Conservation (phyloP, 2,113 vertebrate species). For the Jaculus jaculus region DNA sequence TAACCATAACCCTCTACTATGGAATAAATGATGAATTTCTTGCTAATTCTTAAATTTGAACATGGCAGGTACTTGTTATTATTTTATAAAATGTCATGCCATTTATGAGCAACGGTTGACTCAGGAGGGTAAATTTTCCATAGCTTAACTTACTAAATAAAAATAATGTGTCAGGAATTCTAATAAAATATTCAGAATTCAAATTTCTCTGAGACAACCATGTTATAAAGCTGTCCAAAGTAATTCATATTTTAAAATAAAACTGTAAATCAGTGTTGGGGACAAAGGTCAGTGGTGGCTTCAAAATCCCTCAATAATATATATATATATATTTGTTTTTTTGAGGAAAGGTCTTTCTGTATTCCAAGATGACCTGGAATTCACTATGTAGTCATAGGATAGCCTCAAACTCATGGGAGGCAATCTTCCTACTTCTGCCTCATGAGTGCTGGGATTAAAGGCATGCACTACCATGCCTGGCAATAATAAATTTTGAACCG, state of each 20-base stretch:
- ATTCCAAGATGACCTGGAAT: too few relatives aligned
- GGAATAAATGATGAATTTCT: slow-evolving; percentile 25
- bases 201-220: neutral
- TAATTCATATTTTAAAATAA: neutral
- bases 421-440: too few relatives aligned
- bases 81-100: slow-evolving; percentile 24
- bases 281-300: neutral
- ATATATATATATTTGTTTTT: too few relatives aligned
- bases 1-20: neutral
- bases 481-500: too few relatives aligned
- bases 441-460: too few relatives aligned
- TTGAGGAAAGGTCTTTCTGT: too few relatives aligned
- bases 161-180: neutral
- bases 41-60: slow-evolving; percentile 20
- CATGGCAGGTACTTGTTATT: neutral
- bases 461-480: too few relatives aligned
- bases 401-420: too few relatives aligned
- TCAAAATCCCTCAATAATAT: too few relatives aligned
- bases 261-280: neutral
- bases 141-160: slow-evolving; percentile 19
- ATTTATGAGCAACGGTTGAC: slow-evolving; percentile 18
- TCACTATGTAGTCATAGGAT: too few relatives aligned
- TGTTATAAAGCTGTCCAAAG: neutral
- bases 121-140: neutral
- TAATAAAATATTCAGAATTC: neutral